These are phyloP conservation scores for Siniperca knerii DNA, from an alignment of 2,113 vertebrate species.

Conservation along the genomic window DNA sequence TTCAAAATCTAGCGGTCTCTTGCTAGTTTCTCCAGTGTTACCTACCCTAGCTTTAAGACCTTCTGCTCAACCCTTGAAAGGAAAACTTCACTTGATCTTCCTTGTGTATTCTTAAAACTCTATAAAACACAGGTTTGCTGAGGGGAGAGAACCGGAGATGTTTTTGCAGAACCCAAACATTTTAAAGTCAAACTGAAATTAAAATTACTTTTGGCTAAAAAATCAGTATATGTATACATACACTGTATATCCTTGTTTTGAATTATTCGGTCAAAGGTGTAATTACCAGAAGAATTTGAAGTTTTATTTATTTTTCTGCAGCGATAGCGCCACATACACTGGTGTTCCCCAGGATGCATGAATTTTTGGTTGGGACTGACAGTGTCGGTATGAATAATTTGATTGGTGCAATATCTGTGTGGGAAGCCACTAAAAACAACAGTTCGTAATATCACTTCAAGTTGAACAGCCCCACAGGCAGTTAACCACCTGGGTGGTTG, in stretches of 20 bases:
- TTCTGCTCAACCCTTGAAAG: constrained; percentile 10
- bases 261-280: no score
- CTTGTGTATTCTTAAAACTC: neutral
- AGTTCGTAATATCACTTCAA: neutral
- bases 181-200: neutral
- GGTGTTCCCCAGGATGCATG: neutral
- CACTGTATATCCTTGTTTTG: neutral
- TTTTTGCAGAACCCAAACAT: neutral
- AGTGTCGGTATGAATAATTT: neutral
- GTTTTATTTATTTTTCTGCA: neutral
- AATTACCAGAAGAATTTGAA: neutral
- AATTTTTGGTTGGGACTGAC: neutral
- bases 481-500: neutral
- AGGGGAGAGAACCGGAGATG: neutral
- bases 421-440: neutral
- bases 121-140: neutral
- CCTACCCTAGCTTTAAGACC: constrained; percentile 8
- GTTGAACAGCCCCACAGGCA: neutral
- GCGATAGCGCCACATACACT: neutral
- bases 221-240: neutral
- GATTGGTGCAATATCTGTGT: neutral
- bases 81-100: constrained; percentile 13
- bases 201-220: neutral
- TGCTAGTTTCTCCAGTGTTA: no score
- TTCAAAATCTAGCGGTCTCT: no score